phyloP scores from a whole-genome alignment of 2,113 vertebrate species.

The Melanotaenia duboulayi region DNA sequence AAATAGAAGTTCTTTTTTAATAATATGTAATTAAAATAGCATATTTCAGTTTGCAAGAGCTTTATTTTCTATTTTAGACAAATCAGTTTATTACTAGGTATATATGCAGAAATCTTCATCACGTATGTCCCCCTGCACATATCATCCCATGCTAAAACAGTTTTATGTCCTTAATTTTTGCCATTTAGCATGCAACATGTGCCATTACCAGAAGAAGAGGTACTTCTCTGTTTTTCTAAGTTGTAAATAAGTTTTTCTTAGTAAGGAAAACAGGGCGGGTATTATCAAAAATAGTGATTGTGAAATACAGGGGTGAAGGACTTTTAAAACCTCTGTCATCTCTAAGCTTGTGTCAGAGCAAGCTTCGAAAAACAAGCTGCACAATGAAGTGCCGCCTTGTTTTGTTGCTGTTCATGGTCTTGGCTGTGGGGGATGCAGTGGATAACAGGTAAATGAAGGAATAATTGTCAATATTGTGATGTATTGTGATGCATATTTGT shows the following conservation, averaged over 20 bases:
- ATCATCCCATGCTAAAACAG: not conserved
- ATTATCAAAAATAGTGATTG: conserved; percentile 28
- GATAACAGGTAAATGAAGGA: conserved; percentile 43
- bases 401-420: conserved; percentile 42
- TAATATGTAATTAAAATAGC: not conserved
- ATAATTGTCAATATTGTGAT: not conserved
- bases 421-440: conserved; percentile 7
- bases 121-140: not conserved
- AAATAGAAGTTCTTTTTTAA: not conserved
- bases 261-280: conserved; percentile 27
- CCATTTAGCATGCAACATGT: no score
- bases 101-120: not conserved
- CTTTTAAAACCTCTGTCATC: conserved; percentile 24
- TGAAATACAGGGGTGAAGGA: conserved; percentile 50
- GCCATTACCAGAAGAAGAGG: no score
- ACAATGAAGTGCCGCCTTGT: conserved; percentile 50
- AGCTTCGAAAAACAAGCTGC: conserved; percentile 13
- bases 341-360: conserved; percentile 26
- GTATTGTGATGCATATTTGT: not conserved
- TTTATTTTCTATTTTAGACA: not conserved
- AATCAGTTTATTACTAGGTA: not conserved
- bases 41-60: not conserved
- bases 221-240: not conserved
- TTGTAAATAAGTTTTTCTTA: not conserved
- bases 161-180: not conserved